phyloP scores from a whole-genome alignment of 2,113 vertebrate species.

The Arenaria interpres region DNA sequence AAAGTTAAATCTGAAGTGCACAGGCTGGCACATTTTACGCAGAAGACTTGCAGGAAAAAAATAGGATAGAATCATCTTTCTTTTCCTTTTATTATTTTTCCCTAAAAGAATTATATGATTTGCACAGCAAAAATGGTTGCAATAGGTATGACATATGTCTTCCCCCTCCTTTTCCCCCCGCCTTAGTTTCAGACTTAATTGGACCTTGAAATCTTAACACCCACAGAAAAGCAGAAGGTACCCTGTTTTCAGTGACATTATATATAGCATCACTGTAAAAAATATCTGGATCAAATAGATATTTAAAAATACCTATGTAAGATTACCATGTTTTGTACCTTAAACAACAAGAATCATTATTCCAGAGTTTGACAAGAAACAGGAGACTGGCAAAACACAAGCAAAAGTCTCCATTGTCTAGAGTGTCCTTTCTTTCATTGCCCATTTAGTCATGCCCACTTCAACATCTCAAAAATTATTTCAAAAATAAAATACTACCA shows the following conservation, averaged over 20 bases:
- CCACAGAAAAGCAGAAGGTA: not conserved
- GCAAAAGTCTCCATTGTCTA: not conserved
- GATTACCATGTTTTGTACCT: not conserved
- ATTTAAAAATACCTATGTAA: not conserved
- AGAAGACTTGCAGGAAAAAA: not conserved
- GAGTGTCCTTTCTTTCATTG: not conserved
- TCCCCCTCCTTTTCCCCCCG: not conserved
- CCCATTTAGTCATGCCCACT: not conserved
- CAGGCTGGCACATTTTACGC: not conserved
- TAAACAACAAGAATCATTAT: not conserved
- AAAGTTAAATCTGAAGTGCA: constrained; percentile 1
- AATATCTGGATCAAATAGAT: not conserved
- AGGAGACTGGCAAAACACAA: not conserved
- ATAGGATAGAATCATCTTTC: not conserved
- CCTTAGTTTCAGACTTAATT: not conserved
- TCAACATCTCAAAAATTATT: not conserved
- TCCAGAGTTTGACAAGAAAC: not conserved
- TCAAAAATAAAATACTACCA: not conserved
- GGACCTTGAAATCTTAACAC: not conserved
- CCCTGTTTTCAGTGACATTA: not conserved
- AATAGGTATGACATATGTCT: not conserved
- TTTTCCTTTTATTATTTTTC: not conserved
- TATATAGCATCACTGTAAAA: not conserved
- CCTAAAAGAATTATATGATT: not conserved
- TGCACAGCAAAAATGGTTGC: not conserved